Base-by-base conservation (phyloP, 2,113 vertebrate genomes). In the Platanista minor region DNA sequence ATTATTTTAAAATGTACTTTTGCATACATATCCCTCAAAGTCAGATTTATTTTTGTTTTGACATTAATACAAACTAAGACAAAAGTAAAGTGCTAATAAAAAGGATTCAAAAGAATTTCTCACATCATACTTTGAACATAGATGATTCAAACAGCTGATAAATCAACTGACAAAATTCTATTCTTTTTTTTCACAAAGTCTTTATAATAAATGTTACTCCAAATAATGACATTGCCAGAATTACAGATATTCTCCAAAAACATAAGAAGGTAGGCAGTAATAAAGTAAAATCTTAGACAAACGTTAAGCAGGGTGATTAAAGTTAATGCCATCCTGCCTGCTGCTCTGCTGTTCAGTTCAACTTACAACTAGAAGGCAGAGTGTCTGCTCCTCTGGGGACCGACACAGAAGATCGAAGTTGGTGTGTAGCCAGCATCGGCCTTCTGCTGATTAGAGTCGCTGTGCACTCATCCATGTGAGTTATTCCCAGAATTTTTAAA, bases 401-500 rank as follows among this genome's bases (percentile, higher is more conserved):
- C 93, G 62, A 95, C 59, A 77, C n/a, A 92, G 88, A 39, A 85
- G 91, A 94, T 95, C 82, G 62, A 78, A 95, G 11, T 91, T 29
- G 75, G 5, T 89, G 71, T 80, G 36, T 57, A 94, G 62, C 61
- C 57, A 86, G 31, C 10, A 90, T 12, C 69, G 81, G 92, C 86
- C 9, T 78, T 97, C 88, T 97, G 81, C 93, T 97, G 87, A 98
- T 92, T 95, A 92, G 12, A 90, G 41, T 57, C 52, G 94, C 8
- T 57, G 23, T 14, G 36, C 21, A 90, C 75, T 95, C 20, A 74
- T 81, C 33, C 66, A 87, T 7, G 54, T 91, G 62, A 81, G 3
- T 9, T 59, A 57, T 62, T 87, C 87, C 78, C 94, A 96, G 83
- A 94, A 85, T 5, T 72, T 87, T 0, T 74, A 0, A 78, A 97